Conservation (phyloP, 2,113 vertebrate genomes). For the Brachirus orientalis region DNA sequence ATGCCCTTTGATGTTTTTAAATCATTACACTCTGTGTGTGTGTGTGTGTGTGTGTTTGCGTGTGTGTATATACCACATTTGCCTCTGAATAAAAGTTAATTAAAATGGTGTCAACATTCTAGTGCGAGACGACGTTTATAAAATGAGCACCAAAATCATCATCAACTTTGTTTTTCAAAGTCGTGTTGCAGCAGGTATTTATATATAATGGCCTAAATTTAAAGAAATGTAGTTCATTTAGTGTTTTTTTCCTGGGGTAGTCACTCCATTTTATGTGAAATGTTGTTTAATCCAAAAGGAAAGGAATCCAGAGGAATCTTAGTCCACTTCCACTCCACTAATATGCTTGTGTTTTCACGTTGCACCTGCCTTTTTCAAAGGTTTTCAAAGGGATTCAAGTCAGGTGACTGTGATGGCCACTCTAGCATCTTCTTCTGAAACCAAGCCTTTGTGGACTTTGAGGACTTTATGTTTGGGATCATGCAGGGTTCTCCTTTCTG, state of each 20-base stretch:
- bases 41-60: neutral
- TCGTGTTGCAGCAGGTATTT: neutral
- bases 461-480: no score
- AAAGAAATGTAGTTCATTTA: no score
- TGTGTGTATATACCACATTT: neutral
- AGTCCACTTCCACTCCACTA: no score
- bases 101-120: conserved; percentile 1
- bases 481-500: no score
- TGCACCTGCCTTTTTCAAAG: no score
- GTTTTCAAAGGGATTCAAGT: no score
- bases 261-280: neutral
- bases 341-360: no score
- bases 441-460: no score
- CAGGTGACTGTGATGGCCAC: no score
- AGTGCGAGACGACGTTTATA: neutral
- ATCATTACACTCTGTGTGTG: neutral
- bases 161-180: neutral
- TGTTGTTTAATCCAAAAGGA: conserved; percentile 22
- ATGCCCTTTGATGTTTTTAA: neutral
- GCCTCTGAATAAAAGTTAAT: conserved; percentile 5
- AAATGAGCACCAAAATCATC: neutral
- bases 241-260: neutral
- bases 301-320: no score
- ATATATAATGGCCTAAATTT: neutral
- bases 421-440: no score